Evolutionary conservation across 2,113 vertebrate species (phyloP).

Genomic region (Actenoides hombroni): DNA sequence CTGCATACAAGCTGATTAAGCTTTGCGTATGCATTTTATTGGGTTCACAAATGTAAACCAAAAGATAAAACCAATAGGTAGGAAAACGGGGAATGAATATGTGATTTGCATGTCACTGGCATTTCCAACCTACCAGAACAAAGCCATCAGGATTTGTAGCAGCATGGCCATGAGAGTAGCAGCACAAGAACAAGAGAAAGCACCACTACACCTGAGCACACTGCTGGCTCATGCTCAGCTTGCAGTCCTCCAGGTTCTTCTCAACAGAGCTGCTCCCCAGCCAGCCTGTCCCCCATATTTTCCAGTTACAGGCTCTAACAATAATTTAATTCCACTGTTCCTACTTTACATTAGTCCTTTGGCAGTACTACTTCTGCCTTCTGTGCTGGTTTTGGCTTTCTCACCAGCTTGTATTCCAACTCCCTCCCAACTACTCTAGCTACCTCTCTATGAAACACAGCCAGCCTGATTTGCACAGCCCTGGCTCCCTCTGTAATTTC

Average conservation of each 20-base stretch:
- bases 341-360: background rate
- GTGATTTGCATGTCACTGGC: background rate
- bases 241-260: background rate
- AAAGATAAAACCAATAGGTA: background rate
- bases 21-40: background rate
- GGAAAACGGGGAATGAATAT: background rate
- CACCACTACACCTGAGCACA: background rate
- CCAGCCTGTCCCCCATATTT: background rate
- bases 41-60: background rate
- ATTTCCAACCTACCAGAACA: background rate
- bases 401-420: background rate
- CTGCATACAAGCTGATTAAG: background rate
- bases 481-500: background rate
- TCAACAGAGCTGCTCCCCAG: background rate
- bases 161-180: background rate
- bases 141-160: background rate
- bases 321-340: background rate
- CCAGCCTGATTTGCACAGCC: background rate
- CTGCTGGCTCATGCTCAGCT: background rate
- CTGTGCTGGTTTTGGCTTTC: background rate
- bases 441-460: background rate
- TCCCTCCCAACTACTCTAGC: background rate
- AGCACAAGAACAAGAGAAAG: background rate
- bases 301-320: background rate
- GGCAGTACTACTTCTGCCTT: background rate